These are phyloP conservation scores for Fopius arisanus DNA, from an alignment of 1,140 invertebrate genomes.

Conservation along the genomic window DNA sequence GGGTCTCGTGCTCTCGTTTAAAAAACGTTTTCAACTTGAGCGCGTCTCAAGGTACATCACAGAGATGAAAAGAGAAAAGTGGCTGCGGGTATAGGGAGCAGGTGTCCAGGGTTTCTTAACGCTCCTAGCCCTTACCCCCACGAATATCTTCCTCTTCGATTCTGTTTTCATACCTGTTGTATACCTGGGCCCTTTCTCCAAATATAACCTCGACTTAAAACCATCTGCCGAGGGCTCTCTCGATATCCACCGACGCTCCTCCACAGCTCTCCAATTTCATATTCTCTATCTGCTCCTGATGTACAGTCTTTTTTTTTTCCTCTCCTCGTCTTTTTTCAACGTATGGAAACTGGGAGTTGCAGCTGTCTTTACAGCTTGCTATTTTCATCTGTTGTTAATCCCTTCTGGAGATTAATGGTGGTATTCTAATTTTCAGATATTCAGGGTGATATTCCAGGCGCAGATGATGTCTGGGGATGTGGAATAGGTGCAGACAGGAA, in stretches of 20 bases:
- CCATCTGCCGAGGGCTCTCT: conserved; percentile 40
- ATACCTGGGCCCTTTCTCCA: conserved; percentile 17
- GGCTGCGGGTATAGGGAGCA: conserved; percentile 18
- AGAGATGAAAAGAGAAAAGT: background rate
- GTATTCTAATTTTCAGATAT: background rate
- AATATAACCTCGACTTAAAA: conserved; percentile 22
- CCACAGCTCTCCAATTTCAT: conserved; percentile 22
- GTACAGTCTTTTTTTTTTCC: too few species aligned
- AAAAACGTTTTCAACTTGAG: conserved; percentile 33
- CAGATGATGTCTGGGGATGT: too few species aligned
- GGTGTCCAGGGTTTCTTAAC: conserved; percentile 24
- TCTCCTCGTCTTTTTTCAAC: too few species aligned
- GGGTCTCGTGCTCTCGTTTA: conserved; percentile 17
- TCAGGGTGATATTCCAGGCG: too few species aligned
- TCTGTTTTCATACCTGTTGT: conserved; percentile 37
- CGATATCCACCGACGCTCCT: conserved; percentile 26
- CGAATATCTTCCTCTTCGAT: conserved; percentile 27
- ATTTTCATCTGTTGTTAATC: background rate
- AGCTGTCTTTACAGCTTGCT: conserved; percentile 1
- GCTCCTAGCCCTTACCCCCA: background rate
- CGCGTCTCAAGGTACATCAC: background rate
- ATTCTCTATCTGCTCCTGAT: background rate
- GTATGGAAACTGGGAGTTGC: background rate
- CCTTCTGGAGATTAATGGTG: background rate
- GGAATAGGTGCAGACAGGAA: too few species aligned